Conservation (phyloP, 1,140 invertebrate genomes). For the Drosophila tsacasi region DNA sequence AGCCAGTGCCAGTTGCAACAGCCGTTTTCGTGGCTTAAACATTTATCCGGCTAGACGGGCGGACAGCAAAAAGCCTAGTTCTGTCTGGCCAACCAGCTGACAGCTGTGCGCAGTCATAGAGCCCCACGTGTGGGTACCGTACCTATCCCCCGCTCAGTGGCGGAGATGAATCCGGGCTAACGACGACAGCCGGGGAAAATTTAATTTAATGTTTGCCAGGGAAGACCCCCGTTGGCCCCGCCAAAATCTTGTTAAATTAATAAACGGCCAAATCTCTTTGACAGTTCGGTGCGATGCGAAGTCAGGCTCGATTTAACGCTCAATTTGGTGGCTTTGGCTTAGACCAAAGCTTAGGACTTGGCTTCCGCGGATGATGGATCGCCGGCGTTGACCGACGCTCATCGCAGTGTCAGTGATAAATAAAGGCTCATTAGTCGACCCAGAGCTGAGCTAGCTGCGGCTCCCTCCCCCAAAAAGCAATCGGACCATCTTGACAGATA, state of each 20-base stretch:
- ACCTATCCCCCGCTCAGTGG: neutral
- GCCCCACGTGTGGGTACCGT: conserved; percentile 8
- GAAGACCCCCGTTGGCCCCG: conserved; percentile 8
- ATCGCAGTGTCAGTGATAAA: conserved; percentile 73
- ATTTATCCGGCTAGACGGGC: conserved; percentile 70
- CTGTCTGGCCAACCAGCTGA: conserved; percentile 75
- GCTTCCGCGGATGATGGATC: conserved; percentile 55
- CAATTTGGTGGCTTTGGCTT: conserved; percentile 58
- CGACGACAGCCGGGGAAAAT: conserved; percentile 54
- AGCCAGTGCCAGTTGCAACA: conserved; percentile 68
- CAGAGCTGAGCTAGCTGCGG: conserved; percentile 31
- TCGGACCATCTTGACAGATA: conserved; percentile 51
- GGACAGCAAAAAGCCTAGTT: conserved; percentile 64
- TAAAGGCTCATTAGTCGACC: conserved; percentile 72
- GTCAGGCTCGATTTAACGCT: conserved; percentile 70
- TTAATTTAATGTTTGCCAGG: conserved; percentile 66
- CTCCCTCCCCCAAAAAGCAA: conserved; percentile 22
- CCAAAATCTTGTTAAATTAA: conserved; percentile 76
- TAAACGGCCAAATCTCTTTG: conserved; percentile 68
- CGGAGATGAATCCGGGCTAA: conserved; percentile 24
- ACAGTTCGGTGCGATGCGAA: conserved; percentile 46
- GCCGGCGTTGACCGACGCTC: conserved; percentile 39
- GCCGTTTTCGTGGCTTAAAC: conserved; percentile 54
- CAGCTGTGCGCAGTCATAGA: conserved; percentile 60
- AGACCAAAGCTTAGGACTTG: conserved; percentile 6